These are phyloP conservation scores for Drosophila pachea DNA, from an alignment of 1,140 invertebrate species.

Conservation along the genomic window DNA sequence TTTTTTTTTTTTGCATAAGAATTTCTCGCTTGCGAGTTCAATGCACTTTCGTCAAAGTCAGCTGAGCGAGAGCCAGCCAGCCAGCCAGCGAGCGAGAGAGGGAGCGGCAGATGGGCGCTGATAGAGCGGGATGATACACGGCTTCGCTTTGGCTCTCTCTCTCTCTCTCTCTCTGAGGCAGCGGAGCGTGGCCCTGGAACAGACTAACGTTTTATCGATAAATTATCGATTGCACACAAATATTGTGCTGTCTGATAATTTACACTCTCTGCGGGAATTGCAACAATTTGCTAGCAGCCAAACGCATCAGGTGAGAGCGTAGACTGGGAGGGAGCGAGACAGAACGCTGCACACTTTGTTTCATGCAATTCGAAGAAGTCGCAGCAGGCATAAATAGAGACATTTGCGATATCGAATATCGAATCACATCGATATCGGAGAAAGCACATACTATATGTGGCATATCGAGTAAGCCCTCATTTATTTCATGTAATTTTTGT, in stretches of 20 bases:
- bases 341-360: neutral
- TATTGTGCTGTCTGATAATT: too few species aligned
- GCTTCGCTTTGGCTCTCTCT: constrained; percentile 9
- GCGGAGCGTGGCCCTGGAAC: constrained; percentile 1
- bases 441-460: too few species aligned
- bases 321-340: neutral
- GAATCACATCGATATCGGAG: too few species aligned
- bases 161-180: too few species aligned
- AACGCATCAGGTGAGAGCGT: neutral
- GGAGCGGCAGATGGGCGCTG: neutral
- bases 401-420: too few species aligned
- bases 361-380: too few species aligned
- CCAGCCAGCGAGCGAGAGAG: neutral
- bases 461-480: too few species aligned
- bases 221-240: constrained; percentile 29
- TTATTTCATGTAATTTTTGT: too few species aligned
- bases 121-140: too few species aligned
- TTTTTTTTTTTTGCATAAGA: constrained; percentile 71
- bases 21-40: constrained; percentile 73
- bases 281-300: constrained; percentile 40
- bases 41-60: constrained; percentile 63
- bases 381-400: too few species aligned
- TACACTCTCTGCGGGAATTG: constrained; percentile 38
- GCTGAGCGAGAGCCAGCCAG: constrained; percentile 4
- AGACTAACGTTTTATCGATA: constrained; percentile 11